A percentile compares a stretch with the other conserved stretches of the same genome.
Conservation (phyloP, 1,140 invertebrate genomes). For the Olivierus martensii region DNA sequence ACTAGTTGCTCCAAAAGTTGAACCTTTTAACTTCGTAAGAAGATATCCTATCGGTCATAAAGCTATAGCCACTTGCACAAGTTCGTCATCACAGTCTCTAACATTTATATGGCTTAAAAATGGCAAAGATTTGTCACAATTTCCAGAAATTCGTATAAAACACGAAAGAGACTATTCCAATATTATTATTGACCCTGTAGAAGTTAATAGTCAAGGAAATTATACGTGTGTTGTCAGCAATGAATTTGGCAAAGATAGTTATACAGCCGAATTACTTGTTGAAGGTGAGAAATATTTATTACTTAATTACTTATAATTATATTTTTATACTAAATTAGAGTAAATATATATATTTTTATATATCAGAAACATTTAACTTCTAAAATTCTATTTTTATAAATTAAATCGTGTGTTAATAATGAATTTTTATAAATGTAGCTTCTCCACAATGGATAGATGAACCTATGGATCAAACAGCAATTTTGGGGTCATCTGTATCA, state of each 20-base stretch:
- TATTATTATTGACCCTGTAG: conserved; percentile 7
- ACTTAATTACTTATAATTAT: too few species aligned
- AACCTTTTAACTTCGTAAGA: conserved; percentile 7
- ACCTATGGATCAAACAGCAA: conserved; percentile 32
- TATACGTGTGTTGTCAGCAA: conserved; percentile 19
- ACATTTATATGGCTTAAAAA: conserved; percentile 5
- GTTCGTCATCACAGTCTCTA: not conserved
- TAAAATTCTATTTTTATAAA: too few species aligned
- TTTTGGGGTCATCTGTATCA: conserved; percentile 27
- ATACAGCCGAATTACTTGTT: conserved; percentile 5
- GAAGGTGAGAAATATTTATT: not conserved
- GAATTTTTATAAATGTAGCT: too few species aligned
- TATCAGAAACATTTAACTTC: too few species aligned
- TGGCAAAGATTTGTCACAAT: not conserved
- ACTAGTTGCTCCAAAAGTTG: conserved; percentile 2
- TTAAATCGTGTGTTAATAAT: too few species aligned
- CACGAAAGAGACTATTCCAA: conserved; percentile 4
- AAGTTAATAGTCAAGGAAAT: conserved; percentile 5
- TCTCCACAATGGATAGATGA: conserved; percentile 38
- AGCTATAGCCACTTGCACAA: conserved; percentile 6
- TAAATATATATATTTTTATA: too few species aligned
- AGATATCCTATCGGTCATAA: conserved; percentile 6
- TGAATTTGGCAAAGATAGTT: conserved; percentile 4
- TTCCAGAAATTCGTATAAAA: conserved; percentile 1
- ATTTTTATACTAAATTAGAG: too few species aligned